These are phyloP conservation scores for Andrena marginata DNA, from an alignment of 2,888 invertebrate genomes.

Conservation along the genomic window DNA sequence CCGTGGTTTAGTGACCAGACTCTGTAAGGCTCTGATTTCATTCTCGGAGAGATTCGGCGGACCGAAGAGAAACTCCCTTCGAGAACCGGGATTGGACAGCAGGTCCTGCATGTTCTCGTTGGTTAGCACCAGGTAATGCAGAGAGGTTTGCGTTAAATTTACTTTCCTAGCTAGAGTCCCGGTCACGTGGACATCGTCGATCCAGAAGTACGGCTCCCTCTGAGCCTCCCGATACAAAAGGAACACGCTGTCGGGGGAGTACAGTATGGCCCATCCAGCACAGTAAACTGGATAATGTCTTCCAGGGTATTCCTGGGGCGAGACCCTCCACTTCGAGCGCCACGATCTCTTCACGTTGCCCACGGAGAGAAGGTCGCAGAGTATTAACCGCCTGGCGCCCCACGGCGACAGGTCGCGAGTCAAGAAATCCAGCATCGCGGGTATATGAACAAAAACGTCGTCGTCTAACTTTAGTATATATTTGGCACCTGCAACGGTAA, in stretches of 20 bases:
- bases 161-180: conserved; percentile 88
- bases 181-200: conserved; percentile 93
- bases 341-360: conserved; percentile 87
- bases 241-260: conserved; percentile 88
- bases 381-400: conserved; percentile 88
- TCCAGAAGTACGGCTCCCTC: conserved; percentile 91
- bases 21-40: conserved; percentile 86
- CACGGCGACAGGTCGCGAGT: conserved; percentile 87
- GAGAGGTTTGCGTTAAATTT: conserved; percentile 87
- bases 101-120: conserved; percentile 76
- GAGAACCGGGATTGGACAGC: conserved; percentile 76
- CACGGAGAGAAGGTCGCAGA: conserved; percentile 87
- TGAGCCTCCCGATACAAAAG: conserved; percentile 88
- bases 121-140: conserved; percentile 85
- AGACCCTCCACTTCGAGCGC: conserved; percentile 92
- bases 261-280: conserved; percentile 90
- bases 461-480: conserved; percentile 86
- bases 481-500: conserved; percentile 79
- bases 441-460: conserved; percentile 85
- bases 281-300: conserved; percentile 91
- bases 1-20: conserved; percentile 78
- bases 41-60: conserved; percentile 86
- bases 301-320: conserved; percentile 88
- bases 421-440: conserved; percentile 84
- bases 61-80: conserved; percentile 86